Evolutionary conservation across 2,888 invertebrate species (phyloP).

Genomic region (Sinopyrophorus schimmeli): DNA sequence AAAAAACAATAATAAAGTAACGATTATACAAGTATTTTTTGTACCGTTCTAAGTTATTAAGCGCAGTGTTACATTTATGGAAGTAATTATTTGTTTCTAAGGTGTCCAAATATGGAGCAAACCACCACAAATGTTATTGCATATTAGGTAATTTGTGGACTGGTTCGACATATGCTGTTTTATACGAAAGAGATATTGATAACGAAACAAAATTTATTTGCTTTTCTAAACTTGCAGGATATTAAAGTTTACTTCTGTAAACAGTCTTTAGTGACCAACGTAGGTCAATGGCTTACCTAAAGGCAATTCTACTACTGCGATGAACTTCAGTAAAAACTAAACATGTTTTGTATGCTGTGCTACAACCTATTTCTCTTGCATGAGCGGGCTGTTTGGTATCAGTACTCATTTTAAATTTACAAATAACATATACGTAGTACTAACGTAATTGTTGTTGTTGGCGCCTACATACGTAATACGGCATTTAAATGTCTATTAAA

Average conservation of each 20-base stretch:
- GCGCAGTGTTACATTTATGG: slow-evolving; percentile 7
- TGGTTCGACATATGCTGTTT: slow-evolving; percentile 17
- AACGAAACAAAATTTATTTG: slow-evolving; percentile 5
- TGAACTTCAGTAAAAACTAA: slow-evolving; percentile 44
- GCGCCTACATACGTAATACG: too few species aligned
- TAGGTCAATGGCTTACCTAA: slow-evolving; percentile 42
- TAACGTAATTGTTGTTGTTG: too few species aligned
- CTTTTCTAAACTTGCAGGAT: background rate
- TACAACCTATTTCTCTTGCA: slow-evolving; percentile 31
- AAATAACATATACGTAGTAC: too few species aligned
- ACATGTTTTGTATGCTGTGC: slow-evolving; percentile 37
- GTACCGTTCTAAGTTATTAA: slow-evolving; percentile 6
- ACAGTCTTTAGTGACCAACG: slow-evolving; percentile 32
- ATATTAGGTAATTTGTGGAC: slow-evolving; percentile 31
- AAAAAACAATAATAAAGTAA: too few species aligned
- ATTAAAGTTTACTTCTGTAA: slow-evolving; percentile 34
- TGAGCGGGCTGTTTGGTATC: slow-evolving; percentile 14
- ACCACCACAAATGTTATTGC: slow-evolving; percentile 18
- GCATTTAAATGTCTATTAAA: too few species aligned
- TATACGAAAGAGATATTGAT: slow-evolving; percentile 23
- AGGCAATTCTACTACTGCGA: slow-evolving; percentile 39
- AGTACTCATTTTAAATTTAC: slow-evolving; percentile 11
- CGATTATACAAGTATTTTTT: slow-evolving; percentile 8
- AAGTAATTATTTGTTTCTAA: slow-evolving; percentile 4
- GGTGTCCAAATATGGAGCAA: slow-evolving; percentile 23